Percentiles rank a stretch among this genome's conserved stretches.
Evolutionary conservation across 2,888 invertebrate species (phyloP).

Genomic region (Nineta flava): DNA sequence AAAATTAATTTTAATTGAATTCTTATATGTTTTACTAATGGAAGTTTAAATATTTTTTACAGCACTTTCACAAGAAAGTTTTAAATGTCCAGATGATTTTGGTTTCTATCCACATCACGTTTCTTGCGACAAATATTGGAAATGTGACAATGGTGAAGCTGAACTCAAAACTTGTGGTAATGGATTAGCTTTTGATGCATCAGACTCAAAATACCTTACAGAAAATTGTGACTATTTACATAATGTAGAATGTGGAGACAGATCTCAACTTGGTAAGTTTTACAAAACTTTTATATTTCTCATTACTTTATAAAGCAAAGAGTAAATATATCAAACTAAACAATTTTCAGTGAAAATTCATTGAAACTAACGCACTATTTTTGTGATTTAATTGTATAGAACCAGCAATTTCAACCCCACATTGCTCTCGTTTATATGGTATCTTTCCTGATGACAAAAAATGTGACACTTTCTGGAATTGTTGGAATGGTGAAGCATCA

Average conservation of each 20-base stretch:
- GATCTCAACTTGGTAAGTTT: slow-evolving; percentile 62
- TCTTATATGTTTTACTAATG: too few relatives aligned
- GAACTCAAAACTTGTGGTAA: slow-evolving; percentile 89
- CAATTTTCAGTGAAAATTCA: too few relatives aligned
- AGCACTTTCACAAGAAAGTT: slow-evolving; percentile 64
- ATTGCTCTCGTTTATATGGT: slow-evolving; percentile 77
- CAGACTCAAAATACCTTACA: slow-evolving; percentile 76
- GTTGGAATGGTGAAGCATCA: slow-evolving; percentile 90
- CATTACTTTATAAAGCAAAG: neutral
- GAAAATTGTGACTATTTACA: slow-evolving; percentile 93
- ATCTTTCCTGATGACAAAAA: slow-evolving; percentile 79
- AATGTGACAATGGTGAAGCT: slow-evolving; percentile 77
- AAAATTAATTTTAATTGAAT: too few relatives aligned
- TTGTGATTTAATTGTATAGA: slow-evolving; percentile 33
- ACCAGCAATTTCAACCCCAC: slow-evolving; percentile 67
- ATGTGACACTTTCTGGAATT: slow-evolving; percentile 92
- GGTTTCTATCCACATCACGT: slow-evolving; percentile 83
- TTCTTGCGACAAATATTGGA: slow-evolving; percentile 92
- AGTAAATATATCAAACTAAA: too few relatives aligned
- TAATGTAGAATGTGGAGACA: slow-evolving; percentile 85
- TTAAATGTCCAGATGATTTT: slow-evolving; percentile 88
- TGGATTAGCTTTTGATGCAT: slow-evolving; percentile 80
- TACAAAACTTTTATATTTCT: neutral
- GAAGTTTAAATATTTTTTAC: slow-evolving; percentile 19
- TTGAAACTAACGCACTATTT: too few relatives aligned